Conservation (phyloP, 2,113 vertebrate species). For the Poeciliopsis retropinna region DNA sequence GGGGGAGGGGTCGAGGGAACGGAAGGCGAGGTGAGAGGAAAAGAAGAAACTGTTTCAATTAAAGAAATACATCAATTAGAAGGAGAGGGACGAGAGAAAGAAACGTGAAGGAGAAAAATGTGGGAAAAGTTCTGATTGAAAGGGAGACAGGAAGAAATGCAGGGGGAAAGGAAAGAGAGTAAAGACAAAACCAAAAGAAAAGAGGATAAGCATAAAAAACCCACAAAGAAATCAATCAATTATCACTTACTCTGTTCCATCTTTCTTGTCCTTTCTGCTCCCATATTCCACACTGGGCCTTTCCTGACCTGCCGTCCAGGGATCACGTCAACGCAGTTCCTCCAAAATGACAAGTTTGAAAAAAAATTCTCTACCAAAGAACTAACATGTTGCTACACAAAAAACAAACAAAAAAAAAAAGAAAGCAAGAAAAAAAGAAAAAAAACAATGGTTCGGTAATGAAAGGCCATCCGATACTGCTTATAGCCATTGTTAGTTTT, state of each 20-base stretch:
- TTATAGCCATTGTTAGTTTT: constrained; percentile 11
- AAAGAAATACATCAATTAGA: constrained; percentile 18
- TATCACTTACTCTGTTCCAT: constrained; percentile 52
- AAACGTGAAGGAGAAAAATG: not conserved
- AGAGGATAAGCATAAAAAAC: not conserved
- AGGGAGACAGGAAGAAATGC: no score
- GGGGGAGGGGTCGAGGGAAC: constrained; percentile 49
- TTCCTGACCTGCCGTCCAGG: constrained; percentile 33
- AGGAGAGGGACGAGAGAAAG: constrained; percentile 1
- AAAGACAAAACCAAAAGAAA: not conserved
- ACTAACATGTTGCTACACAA: constrained; percentile 7
- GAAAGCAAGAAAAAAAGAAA: no score
- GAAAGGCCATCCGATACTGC: constrained; percentile 28
- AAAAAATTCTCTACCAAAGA: not conserved
- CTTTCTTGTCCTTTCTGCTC: constrained; percentile 39
- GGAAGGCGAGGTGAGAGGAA: constrained; percentile 29
- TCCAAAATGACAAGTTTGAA: constrained; percentile 21
- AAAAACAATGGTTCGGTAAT: not conserved
- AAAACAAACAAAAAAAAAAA: not conserved
- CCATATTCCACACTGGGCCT: constrained; percentile 64
- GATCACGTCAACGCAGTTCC: constrained; percentile 20
- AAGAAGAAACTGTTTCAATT: constrained; percentile 16
- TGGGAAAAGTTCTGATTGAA: no score
- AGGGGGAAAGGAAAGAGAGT: not conserved
- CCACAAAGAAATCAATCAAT: constrained; percentile 20